These are phyloP conservation scores for Corynorhinus townsendii DNA, from an alignment of 2,113 vertebrate genomes.

Conservation along the genomic window DNA sequence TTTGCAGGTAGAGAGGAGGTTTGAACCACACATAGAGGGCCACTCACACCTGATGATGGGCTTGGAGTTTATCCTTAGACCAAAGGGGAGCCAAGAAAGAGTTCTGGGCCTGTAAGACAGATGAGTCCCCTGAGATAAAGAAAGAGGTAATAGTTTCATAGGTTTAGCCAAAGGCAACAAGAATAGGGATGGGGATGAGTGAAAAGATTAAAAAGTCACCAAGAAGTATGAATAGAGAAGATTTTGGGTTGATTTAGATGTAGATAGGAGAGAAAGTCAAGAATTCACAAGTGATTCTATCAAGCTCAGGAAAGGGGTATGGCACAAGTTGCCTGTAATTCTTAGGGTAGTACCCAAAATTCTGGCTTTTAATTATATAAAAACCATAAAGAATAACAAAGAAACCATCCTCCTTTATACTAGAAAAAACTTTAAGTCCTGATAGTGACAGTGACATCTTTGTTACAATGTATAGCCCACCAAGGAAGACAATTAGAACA, in stretches of 20 bases:
- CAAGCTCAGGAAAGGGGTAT: background rate
- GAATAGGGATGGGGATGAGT: background rate
- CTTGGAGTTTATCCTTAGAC: background rate
- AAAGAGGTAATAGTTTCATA: background rate
- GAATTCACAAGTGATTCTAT: background rate
- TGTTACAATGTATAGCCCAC: background rate
- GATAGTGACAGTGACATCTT: rapidly evolving
- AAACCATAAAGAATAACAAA: background rate
- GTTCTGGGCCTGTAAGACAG: background rate
- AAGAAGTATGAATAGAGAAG: background rate
- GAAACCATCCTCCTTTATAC: background rate
- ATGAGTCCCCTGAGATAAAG: background rate
- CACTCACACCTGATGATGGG: background rate
- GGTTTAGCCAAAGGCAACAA: background rate
- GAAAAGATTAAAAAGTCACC: background rate
- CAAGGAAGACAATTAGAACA: background rate
- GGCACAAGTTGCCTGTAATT: background rate
- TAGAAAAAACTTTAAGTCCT: background rate
- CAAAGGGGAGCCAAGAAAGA: background rate
- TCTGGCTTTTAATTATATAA: background rate
- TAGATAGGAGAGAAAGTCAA: background rate
- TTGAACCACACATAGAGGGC: background rate
- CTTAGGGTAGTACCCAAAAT: background rate
- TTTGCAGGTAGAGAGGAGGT: background rate
- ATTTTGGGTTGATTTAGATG: background rate